Evolutionary conservation across 2,888 invertebrate genomes (phyloP).

Genomic region (Harpagoxenus sublaevis): DNA sequence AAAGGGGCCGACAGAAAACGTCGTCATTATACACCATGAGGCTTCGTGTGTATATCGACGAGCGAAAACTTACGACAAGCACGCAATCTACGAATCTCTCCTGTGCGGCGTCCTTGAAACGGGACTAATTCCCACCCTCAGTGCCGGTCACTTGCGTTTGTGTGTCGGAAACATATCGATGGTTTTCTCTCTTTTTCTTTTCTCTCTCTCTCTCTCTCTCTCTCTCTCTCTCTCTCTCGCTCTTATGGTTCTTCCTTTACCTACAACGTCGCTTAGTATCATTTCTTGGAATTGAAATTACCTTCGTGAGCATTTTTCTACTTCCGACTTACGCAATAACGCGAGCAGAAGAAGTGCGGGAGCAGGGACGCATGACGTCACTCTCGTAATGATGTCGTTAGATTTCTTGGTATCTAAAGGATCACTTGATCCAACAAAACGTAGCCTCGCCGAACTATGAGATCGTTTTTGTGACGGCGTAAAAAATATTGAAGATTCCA

Average conservation of each 20-base stretch:
- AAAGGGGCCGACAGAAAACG: constrained; percentile 82
- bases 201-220: background rate
- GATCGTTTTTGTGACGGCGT: background rate
- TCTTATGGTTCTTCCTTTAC: background rate
- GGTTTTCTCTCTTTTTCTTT: background rate
- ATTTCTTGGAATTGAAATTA: constrained; percentile 50
- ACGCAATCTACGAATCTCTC: constrained; percentile 81
- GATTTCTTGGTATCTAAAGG: background rate
- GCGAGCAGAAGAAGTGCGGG: constrained; percentile 27
- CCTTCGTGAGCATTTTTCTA: constrained; percentile 48
- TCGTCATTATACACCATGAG: constrained; percentile 82
- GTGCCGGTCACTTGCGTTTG: constrained; percentile 55
- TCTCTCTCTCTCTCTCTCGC: background rate
- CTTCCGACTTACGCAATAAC: constrained; percentile 65
- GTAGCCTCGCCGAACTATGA: background rate
- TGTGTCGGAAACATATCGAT: constrained; percentile 55
- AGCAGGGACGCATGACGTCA: constrained; percentile 23
- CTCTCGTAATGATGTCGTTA: background rate
- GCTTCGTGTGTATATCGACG: constrained; percentile 72
- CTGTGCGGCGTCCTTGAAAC: constrained; percentile 77
- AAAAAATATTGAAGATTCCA: background rate
- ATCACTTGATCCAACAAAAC: background rate
- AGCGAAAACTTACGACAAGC: constrained; percentile 80
- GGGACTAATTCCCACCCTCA: constrained; percentile 62
- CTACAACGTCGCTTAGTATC: background rate